A percentile compares a stretch with the other conserved stretches of the same genome.
These are phyloP conservation scores for Marronus borbonicus DNA, from an alignment of 2,888 invertebrate genomes.

Conservation along the genomic window DNA sequence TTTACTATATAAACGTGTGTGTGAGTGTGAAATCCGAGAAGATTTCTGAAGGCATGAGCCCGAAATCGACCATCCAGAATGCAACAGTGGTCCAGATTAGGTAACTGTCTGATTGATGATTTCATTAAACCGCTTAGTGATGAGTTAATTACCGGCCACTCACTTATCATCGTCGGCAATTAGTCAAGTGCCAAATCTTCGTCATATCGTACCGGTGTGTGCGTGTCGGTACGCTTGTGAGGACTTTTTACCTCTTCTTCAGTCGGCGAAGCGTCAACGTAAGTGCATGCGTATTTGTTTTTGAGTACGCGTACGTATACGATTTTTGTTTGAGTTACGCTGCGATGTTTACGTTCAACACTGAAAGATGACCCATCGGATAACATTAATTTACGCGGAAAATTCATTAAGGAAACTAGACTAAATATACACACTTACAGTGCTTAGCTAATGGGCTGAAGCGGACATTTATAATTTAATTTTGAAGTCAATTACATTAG, in stretches of 20 bases:
- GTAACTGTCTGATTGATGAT: constrained; percentile 64
- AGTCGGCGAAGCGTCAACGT: constrained; percentile 5
- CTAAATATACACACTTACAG: constrained; percentile 10
- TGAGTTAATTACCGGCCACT: constrained; percentile 65
- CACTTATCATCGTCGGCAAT: constrained; percentile 65
- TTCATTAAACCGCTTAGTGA: constrained; percentile 65
- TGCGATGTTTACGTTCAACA: background rate
- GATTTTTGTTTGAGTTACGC: constrained; percentile 3
- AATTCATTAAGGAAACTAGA: constrained; percentile 21
- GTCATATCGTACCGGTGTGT: constrained; percentile 48
- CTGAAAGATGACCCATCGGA: constrained; percentile 5
- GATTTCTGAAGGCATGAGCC: constrained; percentile 42
- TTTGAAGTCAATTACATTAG: too few relatives aligned
- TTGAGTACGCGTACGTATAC: background rate
- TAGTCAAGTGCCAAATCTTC: constrained; percentile 62
- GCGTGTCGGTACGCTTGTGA: background rate
- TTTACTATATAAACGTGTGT: constrained; percentile 18
- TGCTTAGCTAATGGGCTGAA: background rate
- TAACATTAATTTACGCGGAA: constrained; percentile 20
- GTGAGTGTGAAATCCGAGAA: constrained; percentile 47
- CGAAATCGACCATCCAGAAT: constrained; percentile 34
- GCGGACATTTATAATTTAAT: background rate
- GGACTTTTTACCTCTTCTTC: constrained; percentile 24
- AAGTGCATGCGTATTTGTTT: constrained; percentile 6
- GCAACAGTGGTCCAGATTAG: constrained; percentile 47